phyloP scores from a whole-genome alignment of 2,888 invertebrate species.

The Poecilobothrus nobilitatus region DNA sequence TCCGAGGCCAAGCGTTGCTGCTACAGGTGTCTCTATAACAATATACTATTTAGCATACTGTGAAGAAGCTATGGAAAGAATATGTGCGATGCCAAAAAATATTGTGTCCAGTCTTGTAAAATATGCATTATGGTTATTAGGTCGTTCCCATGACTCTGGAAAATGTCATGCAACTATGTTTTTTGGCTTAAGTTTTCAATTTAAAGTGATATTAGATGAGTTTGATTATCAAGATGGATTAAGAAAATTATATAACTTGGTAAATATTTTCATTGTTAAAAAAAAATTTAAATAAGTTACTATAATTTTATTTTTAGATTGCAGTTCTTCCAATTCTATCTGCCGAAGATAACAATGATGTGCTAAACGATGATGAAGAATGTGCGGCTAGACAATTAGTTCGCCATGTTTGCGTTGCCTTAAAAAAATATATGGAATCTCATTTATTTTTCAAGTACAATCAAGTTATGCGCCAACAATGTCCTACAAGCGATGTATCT shows the following conservation, averaged over 20 bases:
- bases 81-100: slow-evolving; percentile 74
- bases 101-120: slow-evolving; percentile 69
- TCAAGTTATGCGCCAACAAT: slow-evolving; percentile 54
- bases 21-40: slow-evolving; percentile 93
- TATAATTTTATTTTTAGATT: slow-evolving; percentile 46
- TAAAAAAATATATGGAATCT: slow-evolving; percentile 84
- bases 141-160: slow-evolving; percentile 96
- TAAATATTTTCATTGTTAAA: slow-evolving; percentile 25
- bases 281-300: too few species aligned
- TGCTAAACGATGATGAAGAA: slow-evolving; percentile 75
- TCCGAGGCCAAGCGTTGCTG: slow-evolving; percentile 87
- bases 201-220: slow-evolving; percentile 83
- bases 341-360: slow-evolving; percentile 54
- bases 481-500: slow-evolving; percentile 37
- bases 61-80: slow-evolving; percentile 95
- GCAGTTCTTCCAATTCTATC: slow-evolving; percentile 76
- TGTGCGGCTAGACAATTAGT: slow-evolving; percentile 86
- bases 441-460: slow-evolving; percentile 77
- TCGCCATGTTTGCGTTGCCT: slow-evolving; percentile 80
- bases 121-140: slow-evolving; percentile 91
- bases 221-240: slow-evolving; percentile 91
- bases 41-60: slow-evolving; percentile 94
- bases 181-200: slow-evolving; percentile 89
- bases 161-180: slow-evolving; percentile 97
- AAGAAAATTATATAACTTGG: slow-evolving; percentile 84